Percentiles rank a stretch among this genome's conserved stretches.
Evolutionary conservation across 53 echinoderm and acorn worm genomes (phyloP).

Genomic region (Holothuria scabra): DNA sequence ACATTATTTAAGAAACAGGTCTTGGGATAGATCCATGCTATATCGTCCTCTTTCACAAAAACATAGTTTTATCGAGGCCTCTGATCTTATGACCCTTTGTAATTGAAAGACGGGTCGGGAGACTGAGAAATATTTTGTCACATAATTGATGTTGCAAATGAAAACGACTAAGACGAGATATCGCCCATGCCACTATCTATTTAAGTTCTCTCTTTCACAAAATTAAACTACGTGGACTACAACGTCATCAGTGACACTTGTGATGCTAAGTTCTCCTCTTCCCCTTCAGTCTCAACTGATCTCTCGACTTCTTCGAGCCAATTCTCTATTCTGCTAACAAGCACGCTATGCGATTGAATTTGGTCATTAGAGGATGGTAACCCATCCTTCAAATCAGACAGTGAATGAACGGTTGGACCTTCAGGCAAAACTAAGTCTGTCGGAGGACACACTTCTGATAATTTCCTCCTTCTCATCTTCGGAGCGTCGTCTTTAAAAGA

Average conservation of each 20-base stretch:
- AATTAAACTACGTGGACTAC: not conserved
- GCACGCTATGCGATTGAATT: not conserved
- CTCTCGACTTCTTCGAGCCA: slow-evolving; percentile 28
- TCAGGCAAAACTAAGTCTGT: slow-evolving; percentile 16
- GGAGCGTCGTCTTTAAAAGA: not conserved
- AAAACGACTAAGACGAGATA: too few species aligned
- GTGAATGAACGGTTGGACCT: not conserved
- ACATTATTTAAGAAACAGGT: too few species aligned
- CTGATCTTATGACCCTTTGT: too few species aligned
- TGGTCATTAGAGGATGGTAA: slow-evolving; percentile 3
- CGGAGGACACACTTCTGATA: slow-evolving; percentile 24
- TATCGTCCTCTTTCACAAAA: too few species aligned
- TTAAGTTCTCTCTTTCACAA: too few species aligned
- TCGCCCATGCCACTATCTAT: too few species aligned
- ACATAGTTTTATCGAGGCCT: too few species aligned
- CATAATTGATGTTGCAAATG: too few species aligned
- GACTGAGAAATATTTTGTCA: too few species aligned
- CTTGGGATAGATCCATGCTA: too few species aligned
- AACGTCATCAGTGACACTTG: slow-evolving; percentile 23
- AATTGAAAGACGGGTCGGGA: too few species aligned
- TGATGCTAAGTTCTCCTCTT: not conserved
- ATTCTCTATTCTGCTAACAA: slow-evolving; percentile 14
- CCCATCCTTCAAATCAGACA: slow-evolving; percentile 24
- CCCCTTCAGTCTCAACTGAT: not conserved
- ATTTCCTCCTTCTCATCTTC: slow-evolving; percentile 8